Conservation (phyloP, 2,888 invertebrate genomes). For the Stenurella melanura region DNA sequence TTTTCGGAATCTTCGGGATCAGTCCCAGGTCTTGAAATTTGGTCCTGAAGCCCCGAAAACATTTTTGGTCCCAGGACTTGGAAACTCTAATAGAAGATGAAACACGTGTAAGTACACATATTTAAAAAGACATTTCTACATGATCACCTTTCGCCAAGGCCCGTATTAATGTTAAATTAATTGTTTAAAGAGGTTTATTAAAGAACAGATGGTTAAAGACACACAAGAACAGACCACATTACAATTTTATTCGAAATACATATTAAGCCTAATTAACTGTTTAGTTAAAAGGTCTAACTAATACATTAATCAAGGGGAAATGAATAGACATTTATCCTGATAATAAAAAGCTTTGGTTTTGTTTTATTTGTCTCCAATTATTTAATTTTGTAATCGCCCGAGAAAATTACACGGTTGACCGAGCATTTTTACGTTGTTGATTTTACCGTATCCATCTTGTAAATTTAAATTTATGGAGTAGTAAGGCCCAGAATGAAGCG, state of each 20-base stretch:
- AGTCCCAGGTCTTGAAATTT: too few species aligned
- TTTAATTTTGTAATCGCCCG: background rate
- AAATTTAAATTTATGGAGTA: slow-evolving; percentile 34
- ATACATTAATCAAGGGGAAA: background rate
- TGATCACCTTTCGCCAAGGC: background rate
- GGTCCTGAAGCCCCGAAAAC: too few species aligned
- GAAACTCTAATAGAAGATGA: too few species aligned
- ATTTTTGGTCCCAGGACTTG: too few species aligned
- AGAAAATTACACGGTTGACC: slow-evolving; percentile 15
- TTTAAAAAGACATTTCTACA: background rate
- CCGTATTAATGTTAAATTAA: background rate
- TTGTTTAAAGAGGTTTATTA: background rate
- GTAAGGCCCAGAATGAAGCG: slow-evolving; percentile 22
- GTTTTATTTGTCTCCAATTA: background rate
- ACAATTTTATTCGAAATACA: background rate
- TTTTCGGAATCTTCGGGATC: too few species aligned
- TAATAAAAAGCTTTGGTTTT: background rate
- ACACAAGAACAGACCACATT: background rate
- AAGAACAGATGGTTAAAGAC: background rate
- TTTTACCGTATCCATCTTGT: slow-evolving; percentile 23
- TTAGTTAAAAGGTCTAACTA: background rate
- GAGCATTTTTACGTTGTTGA: slow-evolving; percentile 24
- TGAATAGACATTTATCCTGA: background rate
- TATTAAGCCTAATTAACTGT: background rate
- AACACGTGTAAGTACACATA: too few species aligned